Evolutionary conservation across 2,888 invertebrate species (phyloP), one percentile per base, ranked within the genome.

Genomic region (Heterodera filipjevi): DNA sequence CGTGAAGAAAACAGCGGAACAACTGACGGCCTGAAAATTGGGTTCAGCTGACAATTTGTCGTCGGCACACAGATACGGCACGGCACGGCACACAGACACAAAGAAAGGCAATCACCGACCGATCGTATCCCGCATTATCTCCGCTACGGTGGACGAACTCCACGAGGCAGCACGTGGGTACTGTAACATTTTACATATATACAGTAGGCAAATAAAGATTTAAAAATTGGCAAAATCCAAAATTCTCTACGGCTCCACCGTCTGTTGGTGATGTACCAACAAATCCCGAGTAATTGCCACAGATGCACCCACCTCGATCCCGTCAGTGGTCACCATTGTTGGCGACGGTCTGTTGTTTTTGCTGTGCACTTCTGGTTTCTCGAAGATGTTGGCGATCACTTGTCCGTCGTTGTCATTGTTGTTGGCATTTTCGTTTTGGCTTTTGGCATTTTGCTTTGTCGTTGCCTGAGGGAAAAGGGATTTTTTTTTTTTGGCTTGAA

Each of bases 151-250:
- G 30, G 85, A 84, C 27, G 84, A 79, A 16, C 84, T 83, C 88
- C 88, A 88, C 22, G 84, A 82, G 14, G 88, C 87, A 5, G 88
- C 88, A 32, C 88, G 76, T 3, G 87, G 87, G 76, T 88, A 88
- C 75, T 73, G n/a, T 27, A 27, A 12, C 3, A 73, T 44, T 44
- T 5, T 2, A 49, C 46, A 49, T 19, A 19, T 19, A 19, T 72
- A 72, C 32, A 16, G 46, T 49, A 14, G 19, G 12, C 5, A 5
- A 12, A 44, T n/a, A n/a, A n/a, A n/a, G n/a, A n/a, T n/a, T n/a
- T n/a, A n/a, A n/a, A n/a, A n/a, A n/a, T n/a, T n/a, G n/a, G n/a
- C n/a, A n/a, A n/a, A n/a, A n/a, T n/a, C n/a, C n/a, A n/a, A n/a
- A n/a, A n/a, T n/a, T n/a, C n/a, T n/a, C n/a, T n/a, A n/a, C n/a